phyloP scores from a whole-genome alignment of 1,140 invertebrate genomes.

The Harpegnathos saltator region DNA sequence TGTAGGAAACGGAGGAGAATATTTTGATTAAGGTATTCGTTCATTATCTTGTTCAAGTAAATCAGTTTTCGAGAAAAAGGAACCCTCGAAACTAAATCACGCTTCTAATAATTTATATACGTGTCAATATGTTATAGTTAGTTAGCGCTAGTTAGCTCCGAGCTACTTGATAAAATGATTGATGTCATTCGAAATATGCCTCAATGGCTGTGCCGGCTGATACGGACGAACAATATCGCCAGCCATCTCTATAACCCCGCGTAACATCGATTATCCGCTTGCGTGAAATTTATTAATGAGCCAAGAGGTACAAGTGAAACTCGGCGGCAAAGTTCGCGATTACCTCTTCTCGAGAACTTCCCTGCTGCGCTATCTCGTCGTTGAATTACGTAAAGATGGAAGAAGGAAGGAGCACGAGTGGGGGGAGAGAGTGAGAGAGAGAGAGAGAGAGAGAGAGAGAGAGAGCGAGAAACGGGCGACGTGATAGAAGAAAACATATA shows the following conservation, averaged over 20 bases:
- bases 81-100: no score
- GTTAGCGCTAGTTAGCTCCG: no score
- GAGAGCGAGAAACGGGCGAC: no score
- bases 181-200: neutral
- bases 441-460: no score
- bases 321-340: constrained; percentile 63
- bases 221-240: neutral
- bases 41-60: no score
- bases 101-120: no score
- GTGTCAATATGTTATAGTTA: no score
- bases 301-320: constrained; percentile 31
- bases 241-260: constrained; percentile 44
- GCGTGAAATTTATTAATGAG: constrained; percentile 68
- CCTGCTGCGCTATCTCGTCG: constrained; percentile 51
- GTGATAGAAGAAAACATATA: constrained; percentile 15
- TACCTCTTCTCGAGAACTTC: constrained; percentile 63
- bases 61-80: no score
- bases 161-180: constrained; percentile 6
- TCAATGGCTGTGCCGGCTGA: constrained; percentile 5
- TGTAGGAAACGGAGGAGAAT: no score
- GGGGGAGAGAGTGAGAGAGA: no score
- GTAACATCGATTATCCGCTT: constrained; percentile 67
- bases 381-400: constrained; percentile 18
- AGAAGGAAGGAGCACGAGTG: constrained; percentile 41
- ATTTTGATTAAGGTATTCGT: no score